A percentile compares a stretch with the other conserved stretches of the same genome.
phyloP scores from a whole-genome alignment of 2,888 invertebrate species.

The Yponomeuta evonymella region DNA sequence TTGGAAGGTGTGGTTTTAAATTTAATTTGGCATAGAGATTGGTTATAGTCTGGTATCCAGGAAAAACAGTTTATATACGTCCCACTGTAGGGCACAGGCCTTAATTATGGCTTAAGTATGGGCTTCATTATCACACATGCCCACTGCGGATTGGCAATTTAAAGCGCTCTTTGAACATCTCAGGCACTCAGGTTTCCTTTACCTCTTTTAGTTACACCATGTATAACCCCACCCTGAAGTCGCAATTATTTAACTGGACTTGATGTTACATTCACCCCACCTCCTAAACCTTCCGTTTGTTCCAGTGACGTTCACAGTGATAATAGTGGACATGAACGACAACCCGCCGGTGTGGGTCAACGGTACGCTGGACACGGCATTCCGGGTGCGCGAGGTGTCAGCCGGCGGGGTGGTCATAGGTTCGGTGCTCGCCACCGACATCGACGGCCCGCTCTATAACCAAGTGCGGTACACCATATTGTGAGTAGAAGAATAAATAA shows the following conservation, averaged over 20 bases:
- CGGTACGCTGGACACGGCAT: conserved; percentile 51
- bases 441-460: conserved; percentile 77
- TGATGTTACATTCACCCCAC: not conserved
- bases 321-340: conserved; percentile 79
- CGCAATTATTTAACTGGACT: not conserved
- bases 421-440: conserved; percentile 77
- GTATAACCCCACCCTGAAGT: too few relatives aligned
- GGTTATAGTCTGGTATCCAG: too few relatives aligned
- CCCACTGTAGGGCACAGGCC: too few relatives aligned
- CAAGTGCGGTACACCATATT: conserved; percentile 71
- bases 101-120: too few relatives aligned
- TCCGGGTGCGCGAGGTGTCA: conserved; percentile 74
- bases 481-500: conserved; percentile 45
- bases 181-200: too few relatives aligned
- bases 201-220: too few relatives aligned
- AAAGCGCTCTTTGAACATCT: too few relatives aligned
- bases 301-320: conserved; percentile 74
- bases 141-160: too few relatives aligned
- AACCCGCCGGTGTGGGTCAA: conserved; percentile 74
- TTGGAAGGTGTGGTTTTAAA: too few relatives aligned
- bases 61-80: too few relatives aligned
- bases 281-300: conserved; percentile 20
- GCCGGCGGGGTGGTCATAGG: conserved; percentile 66
- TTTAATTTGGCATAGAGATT: too few relatives aligned
- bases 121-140: too few relatives aligned